A percentile compares a stretch with the other conserved stretches of the same genome.
These are phyloP conservation scores for Deroplatys truncata DNA, from an alignment of 2,888 invertebrate genomes.

Conservation along the genomic window DNA sequence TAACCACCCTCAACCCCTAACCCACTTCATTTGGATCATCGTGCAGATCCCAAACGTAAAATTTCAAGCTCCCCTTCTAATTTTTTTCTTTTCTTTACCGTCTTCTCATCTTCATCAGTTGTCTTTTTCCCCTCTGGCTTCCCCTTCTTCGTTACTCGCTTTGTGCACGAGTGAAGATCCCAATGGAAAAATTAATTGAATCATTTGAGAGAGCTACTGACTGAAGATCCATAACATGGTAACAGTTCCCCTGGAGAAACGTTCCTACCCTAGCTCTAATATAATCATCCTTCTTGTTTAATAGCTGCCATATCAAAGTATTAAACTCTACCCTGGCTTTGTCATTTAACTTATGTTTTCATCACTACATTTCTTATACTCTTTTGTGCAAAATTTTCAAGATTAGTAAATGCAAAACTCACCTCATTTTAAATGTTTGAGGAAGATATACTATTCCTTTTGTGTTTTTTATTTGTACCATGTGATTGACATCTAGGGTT, in stretches of 20 bases:
- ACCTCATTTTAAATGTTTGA: too few species aligned
- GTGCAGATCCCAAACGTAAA: conserved; percentile 14
- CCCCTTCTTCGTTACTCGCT: conserved; percentile 8
- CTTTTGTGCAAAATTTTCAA: too few species aligned
- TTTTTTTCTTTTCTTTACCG: not conserved
- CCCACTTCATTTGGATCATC: not conserved
- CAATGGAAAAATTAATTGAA: conserved; percentile 27
- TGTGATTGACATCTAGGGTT: too few species aligned
- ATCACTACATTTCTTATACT: too few species aligned
- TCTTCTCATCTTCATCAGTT: conserved; percentile 7
- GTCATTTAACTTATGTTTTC: too few species aligned
- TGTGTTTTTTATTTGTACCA: too few species aligned
- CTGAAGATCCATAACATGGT: not conserved
- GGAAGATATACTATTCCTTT: too few species aligned
- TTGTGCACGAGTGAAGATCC: conserved; percentile 17
- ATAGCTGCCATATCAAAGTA: too few species aligned
- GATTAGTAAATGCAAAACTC: too few species aligned
- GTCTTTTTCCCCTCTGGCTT: not conserved
- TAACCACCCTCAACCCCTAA: not conserved
- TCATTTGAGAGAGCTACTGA: conserved; percentile 6
- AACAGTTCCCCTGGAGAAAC: not conserved
- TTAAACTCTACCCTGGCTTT: too few species aligned
- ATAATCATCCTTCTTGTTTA: not conserved
- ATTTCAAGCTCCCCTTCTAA: conserved; percentile 6
- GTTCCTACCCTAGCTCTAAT: not conserved